Evolutionary conservation across 2,113 vertebrate species (phyloP).

Genomic region (Ceyx melanurus): DNA sequence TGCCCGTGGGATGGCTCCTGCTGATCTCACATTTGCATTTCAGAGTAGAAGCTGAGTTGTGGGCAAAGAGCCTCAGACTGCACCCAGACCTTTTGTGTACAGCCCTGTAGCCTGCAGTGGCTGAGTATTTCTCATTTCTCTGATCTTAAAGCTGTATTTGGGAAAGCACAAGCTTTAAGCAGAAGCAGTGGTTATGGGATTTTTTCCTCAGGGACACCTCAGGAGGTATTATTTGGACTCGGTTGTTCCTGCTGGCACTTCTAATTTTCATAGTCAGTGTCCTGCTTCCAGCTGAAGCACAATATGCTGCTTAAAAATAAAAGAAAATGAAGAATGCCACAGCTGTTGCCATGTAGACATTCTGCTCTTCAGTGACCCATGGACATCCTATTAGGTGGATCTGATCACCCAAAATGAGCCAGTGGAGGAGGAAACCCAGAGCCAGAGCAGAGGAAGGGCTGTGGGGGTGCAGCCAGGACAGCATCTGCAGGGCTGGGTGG

Average conservation of each 20-base stretch:
- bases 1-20: background rate
- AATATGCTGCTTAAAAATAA: background rate
- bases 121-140: background rate
- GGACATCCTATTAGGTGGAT: background rate
- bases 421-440: background rate
- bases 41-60: background rate
- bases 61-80: background rate
- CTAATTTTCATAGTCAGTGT: background rate
- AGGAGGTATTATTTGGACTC: background rate
- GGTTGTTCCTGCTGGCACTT: background rate
- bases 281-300: slow-evolving; percentile 25
- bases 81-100: background rate
- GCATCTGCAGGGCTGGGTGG: background rate
- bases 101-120: background rate
- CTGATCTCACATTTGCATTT: background rate
- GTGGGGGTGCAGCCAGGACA: background rate
- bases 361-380: background rate
- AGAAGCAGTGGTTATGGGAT: background rate
- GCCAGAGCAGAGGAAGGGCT: background rate
- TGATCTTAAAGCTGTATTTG: background rate
- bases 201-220: background rate
- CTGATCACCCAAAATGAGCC: background rate
- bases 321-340: background rate
- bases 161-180: background rate
- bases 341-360: background rate